Evolutionary conservation across 1,140 invertebrate genomes (phyloP), one percentile per base, ranked within the genome.

Genomic region (Lycorma delicatula): DNA sequence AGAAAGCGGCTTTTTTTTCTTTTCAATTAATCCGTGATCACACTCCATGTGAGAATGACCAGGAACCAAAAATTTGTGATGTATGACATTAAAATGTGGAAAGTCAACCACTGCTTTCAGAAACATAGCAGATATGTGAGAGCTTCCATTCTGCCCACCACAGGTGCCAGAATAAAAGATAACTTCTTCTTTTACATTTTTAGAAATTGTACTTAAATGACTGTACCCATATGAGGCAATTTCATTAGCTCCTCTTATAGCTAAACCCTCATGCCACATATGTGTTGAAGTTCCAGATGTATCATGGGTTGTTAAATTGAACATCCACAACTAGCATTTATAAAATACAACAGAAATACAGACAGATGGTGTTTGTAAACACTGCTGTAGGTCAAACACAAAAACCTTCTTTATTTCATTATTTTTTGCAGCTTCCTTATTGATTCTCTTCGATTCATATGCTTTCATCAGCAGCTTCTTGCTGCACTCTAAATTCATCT

Each of bases 21-120:
- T 61, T 60, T 70, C 67, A 13, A 71, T 70, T n/a, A 64, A 9
- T 0, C 62, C 61, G 59, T 69, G 69, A 49, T 68, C 48, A 48
- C 46, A 57, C 7, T 57, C 31, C 28, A 44, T 44, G 13, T 44
- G 41, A 6, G 11, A 20, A 13, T 44, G 41, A 13, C 41, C 41
- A 44, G 11, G 44, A 1, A 56, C 46, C n/a, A 56, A 20, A 41
- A 57, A 57, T 36, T 57, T 57, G 16, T 57, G 55, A n/a, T 57
- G 27, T 6, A 57, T 50, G 4, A 25, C 28, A 1, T 47, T 5
- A 23, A 57, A 28, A 28, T 22, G 23, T 0, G 13, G 12, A 22
- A 31, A 27, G 25, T 57, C 23, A 16, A 20, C 12, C 22, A 57
- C 12, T 13, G 26, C 20, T 22, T 20, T 22, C 47, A 27, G 29